Conservation (phyloP, 2,888 invertebrate species). For the Acheta domesticus region DNA sequence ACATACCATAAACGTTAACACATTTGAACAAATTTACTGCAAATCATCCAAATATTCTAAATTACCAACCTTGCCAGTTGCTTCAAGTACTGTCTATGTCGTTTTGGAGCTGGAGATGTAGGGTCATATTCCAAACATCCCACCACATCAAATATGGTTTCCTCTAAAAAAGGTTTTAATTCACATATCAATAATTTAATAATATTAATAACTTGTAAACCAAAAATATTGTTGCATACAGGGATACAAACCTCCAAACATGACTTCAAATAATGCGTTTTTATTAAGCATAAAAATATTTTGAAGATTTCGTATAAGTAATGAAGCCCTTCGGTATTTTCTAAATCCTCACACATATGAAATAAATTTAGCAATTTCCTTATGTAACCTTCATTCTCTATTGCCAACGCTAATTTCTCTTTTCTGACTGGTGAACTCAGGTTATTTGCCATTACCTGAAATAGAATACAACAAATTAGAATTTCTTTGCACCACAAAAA, state of each 20-base stretch:
- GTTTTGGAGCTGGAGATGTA: slow-evolving; percentile 75
- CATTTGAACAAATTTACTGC: background rate
- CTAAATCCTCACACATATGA: slow-evolving; percentile 95
- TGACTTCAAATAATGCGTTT: slow-evolving; percentile 93
- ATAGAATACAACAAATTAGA: slow-evolving; percentile 31
- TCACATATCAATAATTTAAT: background rate
- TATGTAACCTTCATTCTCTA: slow-evolving; percentile 94
- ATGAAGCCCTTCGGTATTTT: slow-evolving; percentile 91
- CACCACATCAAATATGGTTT: slow-evolving; percentile 94
- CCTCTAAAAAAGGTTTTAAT: slow-evolving; percentile 53
- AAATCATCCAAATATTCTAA: background rate
- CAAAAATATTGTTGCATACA: background rate
- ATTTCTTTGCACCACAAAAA: background rate
- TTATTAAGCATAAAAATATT: slow-evolving; percentile 98
- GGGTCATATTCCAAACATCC: slow-evolving; percentile 99
- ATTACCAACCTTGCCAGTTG: slow-evolving; percentile 70
- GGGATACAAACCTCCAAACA: slow-evolving; percentile 73
- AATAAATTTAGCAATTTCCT: slow-evolving; percentile 92
- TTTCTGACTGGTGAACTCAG: slow-evolving; percentile 84
- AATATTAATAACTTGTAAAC: background rate
- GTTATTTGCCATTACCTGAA: slow-evolving; percentile 73
- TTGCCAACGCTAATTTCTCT: slow-evolving; percentile 88
- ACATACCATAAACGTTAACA: background rate
- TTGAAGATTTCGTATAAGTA: slow-evolving; percentile 95
- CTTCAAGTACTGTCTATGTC: slow-evolving; percentile 93